Evolutionary conservation across 2,113 vertebrate species (phyloP), one percentile per base, ranked within the genome.

Genomic region (Gymnobelideus leadbeateri): DNA sequence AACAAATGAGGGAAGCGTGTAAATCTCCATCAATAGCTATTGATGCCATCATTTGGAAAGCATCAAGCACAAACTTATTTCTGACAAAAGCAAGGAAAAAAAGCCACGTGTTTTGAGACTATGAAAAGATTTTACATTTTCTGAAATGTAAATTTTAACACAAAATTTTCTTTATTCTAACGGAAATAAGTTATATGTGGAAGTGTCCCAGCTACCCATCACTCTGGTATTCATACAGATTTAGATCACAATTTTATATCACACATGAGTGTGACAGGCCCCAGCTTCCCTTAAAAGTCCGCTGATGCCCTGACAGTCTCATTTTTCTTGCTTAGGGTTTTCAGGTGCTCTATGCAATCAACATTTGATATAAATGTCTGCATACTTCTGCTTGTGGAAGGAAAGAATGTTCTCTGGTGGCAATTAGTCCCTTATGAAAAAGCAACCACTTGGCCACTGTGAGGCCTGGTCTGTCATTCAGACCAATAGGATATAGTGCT

Each of bases 351-450:
- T 90, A 93, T 97, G 96, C 90, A 93, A 49, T 50, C 0, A 84
- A 43, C 1, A 0, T 92, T 96, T 91, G 96, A 37, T n/a, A 92
- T 94, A 96, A 96, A 53, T 96, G 19, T 95, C 37, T 97, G 10
- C 1, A 93, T 91, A 37, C 7, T 61, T 94, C 57, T 91, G n/a
- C 12, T 97, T 46, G 68, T 97, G 54, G 51, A 96, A 97, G 43
- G 96, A 95, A 91, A 54, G 31, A 89, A 89, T n/a, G 97, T 96
- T 50, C 57, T 96, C 77, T 92, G 96, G 10, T 46, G 94, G 68
- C 49, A 93, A 91, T 97, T 96, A 97, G 19, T 93, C 5, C 31
- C 28, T 97, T 95, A 92, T 92, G 57, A 91, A 95, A 84, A 96
- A 92, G 54, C 47, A 95, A 89, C 1, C 93, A 96, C 6, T 46